Evolutionary conservation across 2,888 invertebrate species (phyloP).

Genomic region (Tipula unca): DNA sequence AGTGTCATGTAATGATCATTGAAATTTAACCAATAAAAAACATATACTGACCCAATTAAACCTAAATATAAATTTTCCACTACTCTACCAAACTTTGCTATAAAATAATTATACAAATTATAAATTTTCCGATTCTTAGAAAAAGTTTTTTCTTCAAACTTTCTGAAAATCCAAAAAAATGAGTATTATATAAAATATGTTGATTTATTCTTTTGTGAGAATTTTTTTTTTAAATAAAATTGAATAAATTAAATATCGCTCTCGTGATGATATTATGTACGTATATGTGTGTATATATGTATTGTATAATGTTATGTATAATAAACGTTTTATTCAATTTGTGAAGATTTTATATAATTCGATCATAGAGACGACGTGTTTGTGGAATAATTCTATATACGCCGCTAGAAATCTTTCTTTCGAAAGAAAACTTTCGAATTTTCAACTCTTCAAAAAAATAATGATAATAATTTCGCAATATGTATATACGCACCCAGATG

Average conservation of each 20-base stretch:
- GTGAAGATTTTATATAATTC: background rate
- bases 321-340: background rate
- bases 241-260: background rate
- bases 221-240: too few relatives aligned
- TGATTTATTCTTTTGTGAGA: background rate
- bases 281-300: too few relatives aligned
- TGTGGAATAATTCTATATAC: background rate
- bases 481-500: background rate
- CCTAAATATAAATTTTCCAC: background rate
- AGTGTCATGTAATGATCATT: background rate
- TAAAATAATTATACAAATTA: background rate
- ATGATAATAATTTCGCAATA: background rate
- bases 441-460: background rate
- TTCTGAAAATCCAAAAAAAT: background rate
- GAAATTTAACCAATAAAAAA: background rate
- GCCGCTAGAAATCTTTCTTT: background rate
- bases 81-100: background rate
- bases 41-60: background rate
- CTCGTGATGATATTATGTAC: background rate
- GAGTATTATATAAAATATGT: background rate
- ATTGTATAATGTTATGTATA: background rate
- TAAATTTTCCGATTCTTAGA: background rate
- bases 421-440: background rate
- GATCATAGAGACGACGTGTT: background rate
- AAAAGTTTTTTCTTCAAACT: background rate